A percentile compares a stretch with the other conserved stretches of the same genome.
These are phyloP conservation scores for Ciona savignyi DNA, from an alignment of 23 tunicate species.

Conservation along the genomic window DNA sequence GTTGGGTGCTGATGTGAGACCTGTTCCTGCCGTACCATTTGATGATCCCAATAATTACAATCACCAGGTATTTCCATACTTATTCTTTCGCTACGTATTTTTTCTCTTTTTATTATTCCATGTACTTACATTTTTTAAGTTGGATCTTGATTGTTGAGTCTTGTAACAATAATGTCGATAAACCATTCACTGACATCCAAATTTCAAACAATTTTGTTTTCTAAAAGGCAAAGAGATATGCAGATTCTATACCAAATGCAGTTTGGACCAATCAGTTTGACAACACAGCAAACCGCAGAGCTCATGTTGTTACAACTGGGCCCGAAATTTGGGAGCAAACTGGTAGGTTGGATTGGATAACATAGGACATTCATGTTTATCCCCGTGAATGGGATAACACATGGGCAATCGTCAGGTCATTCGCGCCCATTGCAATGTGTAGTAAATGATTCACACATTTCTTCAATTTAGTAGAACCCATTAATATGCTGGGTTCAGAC, in stretches of 20 bases:
- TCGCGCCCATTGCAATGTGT: too few relatives aligned
- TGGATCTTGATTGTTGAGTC: background rate
- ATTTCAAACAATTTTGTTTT: background rate
- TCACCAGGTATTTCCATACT: constrained; percentile 95
- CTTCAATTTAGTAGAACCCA: too few relatives aligned
- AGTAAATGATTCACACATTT: too few relatives aligned
- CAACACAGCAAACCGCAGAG: constrained; percentile 79
- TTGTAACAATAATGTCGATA: background rate
- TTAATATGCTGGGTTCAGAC: too few relatives aligned
- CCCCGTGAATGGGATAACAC: too few relatives aligned
- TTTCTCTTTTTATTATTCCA: too few relatives aligned
- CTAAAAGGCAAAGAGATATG: constrained; percentile 76
- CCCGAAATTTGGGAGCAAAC: constrained; percentile 97
- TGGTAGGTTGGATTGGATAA: too few relatives aligned
- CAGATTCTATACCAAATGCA: constrained; percentile 69
- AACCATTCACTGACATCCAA: too few relatives aligned
- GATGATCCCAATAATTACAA: constrained; percentile 93
- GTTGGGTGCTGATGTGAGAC: constrained; percentile 93
- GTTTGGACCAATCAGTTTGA: constrained; percentile 98
- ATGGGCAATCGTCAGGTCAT: too few relatives aligned
- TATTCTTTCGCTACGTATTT: too few relatives aligned
- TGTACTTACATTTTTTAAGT: too few relatives aligned
- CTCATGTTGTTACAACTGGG: constrained; percentile 93
- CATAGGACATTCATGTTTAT: too few relatives aligned
- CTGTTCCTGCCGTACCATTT: constrained; percentile 98